These are phyloP conservation scores for Oryctes rhinoceros DNA, from an alignment of 1,140 invertebrate species.

Conservation along the genomic window DNA sequence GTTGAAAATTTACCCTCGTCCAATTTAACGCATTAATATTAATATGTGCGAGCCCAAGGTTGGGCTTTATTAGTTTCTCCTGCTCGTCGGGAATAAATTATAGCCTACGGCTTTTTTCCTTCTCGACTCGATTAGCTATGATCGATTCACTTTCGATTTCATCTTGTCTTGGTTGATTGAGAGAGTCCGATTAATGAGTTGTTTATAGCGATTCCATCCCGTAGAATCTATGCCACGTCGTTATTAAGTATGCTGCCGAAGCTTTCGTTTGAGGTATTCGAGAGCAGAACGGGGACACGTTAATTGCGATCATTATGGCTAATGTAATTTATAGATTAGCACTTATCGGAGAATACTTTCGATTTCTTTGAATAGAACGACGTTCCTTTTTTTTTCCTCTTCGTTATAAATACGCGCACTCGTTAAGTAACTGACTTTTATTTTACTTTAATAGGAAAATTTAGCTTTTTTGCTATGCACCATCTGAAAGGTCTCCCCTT, in stretches of 20 bases:
- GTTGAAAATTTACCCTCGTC: not conserved
- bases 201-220: not conserved
- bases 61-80: not conserved
- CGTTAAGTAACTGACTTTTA: no score
- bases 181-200: not conserved
- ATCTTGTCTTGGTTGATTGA: not conserved
- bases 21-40: not conserved
- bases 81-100: not conserved
- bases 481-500: no score
- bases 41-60: not conserved
- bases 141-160: slow-evolving; percentile 9
- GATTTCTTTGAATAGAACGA: no score
- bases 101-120: not conserved
- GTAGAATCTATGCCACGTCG: not conserved
- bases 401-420: no score
- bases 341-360: no score
- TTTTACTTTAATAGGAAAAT: no score
- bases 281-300: not conserved
- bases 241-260: not conserved
- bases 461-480: no score
- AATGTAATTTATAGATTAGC: no score
- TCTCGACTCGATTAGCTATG: not conserved
- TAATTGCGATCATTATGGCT: no score
- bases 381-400: no score
- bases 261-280: slow-evolving; percentile 3